Conservation (phyloP, 2,888 invertebrate species). For the Dryococelus australis region DNA sequence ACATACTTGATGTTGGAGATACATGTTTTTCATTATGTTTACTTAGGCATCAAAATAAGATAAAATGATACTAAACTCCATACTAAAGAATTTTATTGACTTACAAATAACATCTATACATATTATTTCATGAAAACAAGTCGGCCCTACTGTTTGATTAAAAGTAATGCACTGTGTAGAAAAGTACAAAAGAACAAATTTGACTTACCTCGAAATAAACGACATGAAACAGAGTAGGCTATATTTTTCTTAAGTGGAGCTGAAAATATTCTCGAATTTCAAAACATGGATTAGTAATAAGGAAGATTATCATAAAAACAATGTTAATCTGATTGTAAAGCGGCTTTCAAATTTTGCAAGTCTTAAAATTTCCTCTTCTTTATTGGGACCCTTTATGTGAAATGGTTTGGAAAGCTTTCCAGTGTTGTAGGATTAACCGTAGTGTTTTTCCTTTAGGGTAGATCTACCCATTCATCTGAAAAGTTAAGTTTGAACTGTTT, state of each 20-base stretch:
- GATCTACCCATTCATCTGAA: background rate
- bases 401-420: background rate
- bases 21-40: background rate
- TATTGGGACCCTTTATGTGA: background rate
- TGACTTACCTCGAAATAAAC: background rate
- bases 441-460: background rate
- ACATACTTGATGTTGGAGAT: background rate
- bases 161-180: background rate
- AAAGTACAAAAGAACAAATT: background rate
- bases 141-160: too few relatives aligned
- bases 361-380: background rate
- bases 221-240: background rate
- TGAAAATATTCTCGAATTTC: background rate
- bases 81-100: background rate
- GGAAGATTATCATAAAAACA: background rate
- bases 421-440: background rate
- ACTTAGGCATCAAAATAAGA: background rate
- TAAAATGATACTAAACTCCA: background rate
- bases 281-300: background rate
- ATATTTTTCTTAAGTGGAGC: background rate
- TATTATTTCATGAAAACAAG: too few relatives aligned
- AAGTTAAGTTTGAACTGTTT: background rate
- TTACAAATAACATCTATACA: background rate
- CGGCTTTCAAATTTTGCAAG: background rate
- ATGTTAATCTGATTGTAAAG: background rate